Base-by-base conservation (phyloP, 2,888 invertebrate species). In the Diaprepes abbreviatus region DNA sequence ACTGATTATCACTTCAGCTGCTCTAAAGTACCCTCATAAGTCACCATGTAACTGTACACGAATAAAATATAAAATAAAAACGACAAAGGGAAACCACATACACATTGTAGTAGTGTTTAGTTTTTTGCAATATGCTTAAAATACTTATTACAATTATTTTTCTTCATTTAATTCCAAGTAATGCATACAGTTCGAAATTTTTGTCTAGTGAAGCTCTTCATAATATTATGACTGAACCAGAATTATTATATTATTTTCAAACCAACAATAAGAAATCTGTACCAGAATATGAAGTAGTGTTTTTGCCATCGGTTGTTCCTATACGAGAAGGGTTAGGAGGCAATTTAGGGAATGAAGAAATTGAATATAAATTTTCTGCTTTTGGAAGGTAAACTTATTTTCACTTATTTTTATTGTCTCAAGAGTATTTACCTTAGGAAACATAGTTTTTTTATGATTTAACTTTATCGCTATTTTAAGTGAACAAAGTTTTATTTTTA, bases 211-310 rank as follows among this genome's bases (percentile, higher is more conserved):
- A 76, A 54, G 73, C 75, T 33, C 74, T 85, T 12, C 84, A 85
- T 73, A 75, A 83, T 66, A 77, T 77, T 36, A 85, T 86, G 85
- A 84, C 80, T 3, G 76, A 79, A 14, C 80, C 81, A n/a, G 86
- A 86, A 74, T 74, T 85, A 43, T 78, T 78, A n/a, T 83, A 82
- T 73, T 85, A 85, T 79, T 86, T 86, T 73, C 84, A 83, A 73
- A 82, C 81, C 6, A 76, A 73, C 40, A 77, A 79, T 70, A 77
- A 71, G 65, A 76, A 84, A 79, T 70, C 83, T 76, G 83, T 85
- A 76, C 87, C 81, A 0, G 89, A 90, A 55, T 88, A 89, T 75
- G 89, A 91, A 80, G 85, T 91, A 57, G 87, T 91, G 73, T 88
- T 88, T 79, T 83, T 91, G 70, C 89, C 89, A 4, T 85, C 86